Conservation (phyloP, 2,113 vertebrate species). For the Ascaphus truei region DNA sequence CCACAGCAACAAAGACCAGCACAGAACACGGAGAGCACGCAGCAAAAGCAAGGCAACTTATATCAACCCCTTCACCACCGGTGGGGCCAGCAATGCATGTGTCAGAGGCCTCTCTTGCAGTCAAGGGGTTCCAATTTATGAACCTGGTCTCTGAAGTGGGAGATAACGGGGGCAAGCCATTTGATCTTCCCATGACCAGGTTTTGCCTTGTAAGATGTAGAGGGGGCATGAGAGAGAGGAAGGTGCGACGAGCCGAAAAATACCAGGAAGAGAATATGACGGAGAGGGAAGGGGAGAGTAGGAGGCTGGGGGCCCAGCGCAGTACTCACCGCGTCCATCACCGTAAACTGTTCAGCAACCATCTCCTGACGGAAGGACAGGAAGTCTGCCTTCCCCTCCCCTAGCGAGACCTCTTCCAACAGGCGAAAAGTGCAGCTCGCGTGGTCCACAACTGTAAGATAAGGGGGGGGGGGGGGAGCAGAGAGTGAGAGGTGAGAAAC, state of each 20-base stretch:
- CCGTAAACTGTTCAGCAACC: slow-evolving; percentile 93
- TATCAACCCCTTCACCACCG: too few relatives aligned
- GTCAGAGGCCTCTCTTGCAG: too few relatives aligned
- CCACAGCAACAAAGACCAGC: too few relatives aligned
- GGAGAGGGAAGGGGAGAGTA: too few relatives aligned
- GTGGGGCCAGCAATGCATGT: too few relatives aligned
- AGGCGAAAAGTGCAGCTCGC: slow-evolving; percentile 72
- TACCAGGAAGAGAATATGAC: too few relatives aligned
- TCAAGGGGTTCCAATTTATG: too few relatives aligned
- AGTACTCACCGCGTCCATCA: slow-evolving; percentile 92
- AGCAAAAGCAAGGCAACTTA: too few relatives aligned
- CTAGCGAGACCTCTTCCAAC: slow-evolving; percentile 76
- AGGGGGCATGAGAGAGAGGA: rapidly evolving
- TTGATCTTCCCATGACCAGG: too few relatives aligned
- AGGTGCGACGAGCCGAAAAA: too few relatives aligned
- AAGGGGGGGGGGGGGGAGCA: rapidly evolving
- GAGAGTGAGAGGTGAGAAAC: too few relatives aligned
- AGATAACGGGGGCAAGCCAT: background rate
- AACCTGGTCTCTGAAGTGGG: too few relatives aligned
- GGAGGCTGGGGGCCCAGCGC: rapidly evolving
- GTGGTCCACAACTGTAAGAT: slow-evolving; percentile 55
- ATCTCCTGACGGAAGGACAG: slow-evolving; percentile 85
- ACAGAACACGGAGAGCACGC: rapidly evolving
- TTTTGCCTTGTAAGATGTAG: background rate
- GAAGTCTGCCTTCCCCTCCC: slow-evolving; percentile 77